Evolutionary conservation across 2,113 vertebrate species (phyloP), one percentile per base, ranked within the genome.

Genomic region (Galemys pyrenaicus): DNA sequence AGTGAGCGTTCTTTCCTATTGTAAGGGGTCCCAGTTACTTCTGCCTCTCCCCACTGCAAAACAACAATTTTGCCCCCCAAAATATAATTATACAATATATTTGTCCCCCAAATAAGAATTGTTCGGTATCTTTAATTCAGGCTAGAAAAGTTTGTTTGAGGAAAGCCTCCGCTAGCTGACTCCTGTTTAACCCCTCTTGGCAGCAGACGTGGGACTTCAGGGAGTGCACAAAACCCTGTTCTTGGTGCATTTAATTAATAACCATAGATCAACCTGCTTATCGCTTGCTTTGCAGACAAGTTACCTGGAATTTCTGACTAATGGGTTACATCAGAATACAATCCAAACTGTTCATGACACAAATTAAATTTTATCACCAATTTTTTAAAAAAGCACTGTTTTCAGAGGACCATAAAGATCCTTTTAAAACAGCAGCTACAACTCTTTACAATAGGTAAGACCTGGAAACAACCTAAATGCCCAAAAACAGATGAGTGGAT

Each of bases 231-330:
- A 94, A 94, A 83, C 35, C 49, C 58, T 90, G 70, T n/a, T 75
- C 85, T 95, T 35, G 37, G 46, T 62, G 62, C 39, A 79, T 82
- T 75, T 89, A 83, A 92, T 44, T 67, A 65, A 83, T 56, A 83
- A 56, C 24, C 44, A 44, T 9, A 65, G 44, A 75, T 78, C 78
- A 49, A 62, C 54, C 65, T 60, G 68, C 60, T 87, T 81, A 75
- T 78, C 9, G 4, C 60, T 78, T 65, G 68, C 79, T 89, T 83
- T 79, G 20, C 73, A 91, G 78, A 91, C 41, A 79, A 49, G 70
- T 49, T n/a, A 46, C 64, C 83, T 85, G 37, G 28, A 95, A 83
- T 75, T 96, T 93, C 79, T 93, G 87, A 93, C 64, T 46, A 94
- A 89, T 65, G 74, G 65, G 26, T 89, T 79, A 41, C 11, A 32